A percentile compares a stretch with the other conserved stretches of the same genome.
phyloP scores from a whole-genome alignment of 2,113 vertebrate genomes.

The Paraplagusia blochii region DNA sequence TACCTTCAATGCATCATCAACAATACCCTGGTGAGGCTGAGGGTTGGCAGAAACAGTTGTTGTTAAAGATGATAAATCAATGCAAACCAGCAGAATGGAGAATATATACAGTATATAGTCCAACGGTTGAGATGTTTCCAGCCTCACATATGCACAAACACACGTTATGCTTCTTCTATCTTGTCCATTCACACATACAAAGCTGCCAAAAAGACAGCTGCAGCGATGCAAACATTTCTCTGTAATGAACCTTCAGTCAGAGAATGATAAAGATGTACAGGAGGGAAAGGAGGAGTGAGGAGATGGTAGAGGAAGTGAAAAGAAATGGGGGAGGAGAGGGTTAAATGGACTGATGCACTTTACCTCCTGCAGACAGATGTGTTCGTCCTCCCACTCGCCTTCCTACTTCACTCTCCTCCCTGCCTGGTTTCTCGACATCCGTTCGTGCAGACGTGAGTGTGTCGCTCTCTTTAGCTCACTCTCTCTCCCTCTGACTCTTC shows the following conservation, averaged over 20 bases:
- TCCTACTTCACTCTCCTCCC: slow-evolving; percentile 17
- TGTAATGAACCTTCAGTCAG: slow-evolving; percentile 4
- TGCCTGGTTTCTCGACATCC: slow-evolving; percentile 15
- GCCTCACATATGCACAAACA: background rate
- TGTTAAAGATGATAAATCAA: slow-evolving; percentile 8
- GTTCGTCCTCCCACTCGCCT: slow-evolving; percentile 13
- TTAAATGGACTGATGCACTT: slow-evolving; percentile 14
- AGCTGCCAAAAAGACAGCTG: slow-evolving; percentile 8
- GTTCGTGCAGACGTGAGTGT: slow-evolving; percentile 10
- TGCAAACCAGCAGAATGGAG: slow-evolving; percentile 16
- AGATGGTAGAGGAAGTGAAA: background rate
- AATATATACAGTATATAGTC: slow-evolving; percentile 17
- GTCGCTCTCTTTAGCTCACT: background rate
- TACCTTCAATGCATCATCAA: slow-evolving; percentile 9
- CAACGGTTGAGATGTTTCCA: background rate
- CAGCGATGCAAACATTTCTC: slow-evolving; percentile 11
- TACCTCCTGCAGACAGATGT: slow-evolving; percentile 34
- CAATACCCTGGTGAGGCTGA: slow-evolving; percentile 4
- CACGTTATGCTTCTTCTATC: slow-evolving; percentile 8
- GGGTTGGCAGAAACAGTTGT: background rate
- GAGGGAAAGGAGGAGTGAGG: background rate
- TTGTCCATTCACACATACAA: slow-evolving; percentile 9
- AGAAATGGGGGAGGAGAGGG: background rate
- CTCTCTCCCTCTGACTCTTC: background rate
- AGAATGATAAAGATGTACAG: background rate